These are phyloP conservation scores for Numida meleagris DNA, from an alignment of 2,113 vertebrate species.

Conservation along the genomic window DNA sequence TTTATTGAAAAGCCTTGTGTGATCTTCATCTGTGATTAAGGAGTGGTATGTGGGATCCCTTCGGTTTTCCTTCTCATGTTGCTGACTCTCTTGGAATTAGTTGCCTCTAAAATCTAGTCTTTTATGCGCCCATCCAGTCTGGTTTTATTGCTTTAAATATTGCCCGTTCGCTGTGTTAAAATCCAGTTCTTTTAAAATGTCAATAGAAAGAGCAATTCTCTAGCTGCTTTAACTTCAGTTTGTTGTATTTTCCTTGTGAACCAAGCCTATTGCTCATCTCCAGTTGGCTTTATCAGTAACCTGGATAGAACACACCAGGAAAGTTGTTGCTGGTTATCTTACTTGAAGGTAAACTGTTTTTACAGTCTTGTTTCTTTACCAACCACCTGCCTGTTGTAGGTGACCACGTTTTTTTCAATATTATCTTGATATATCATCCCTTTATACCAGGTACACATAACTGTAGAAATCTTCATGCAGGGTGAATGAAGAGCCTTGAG, in stretches of 20 bases:
- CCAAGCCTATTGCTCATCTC: not conserved
- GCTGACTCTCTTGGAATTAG: not conserved
- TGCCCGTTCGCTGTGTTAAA: not conserved
- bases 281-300: not conserved
- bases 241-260: not conserved
- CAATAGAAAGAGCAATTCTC: not conserved
- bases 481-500: not conserved
- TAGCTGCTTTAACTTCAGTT: not conserved
- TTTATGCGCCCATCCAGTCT: not conserved
- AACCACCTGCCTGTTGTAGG: not conserved
- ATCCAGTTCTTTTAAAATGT: not conserved
- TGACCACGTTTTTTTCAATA: not conserved
- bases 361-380: not conserved
- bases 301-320: not conserved
- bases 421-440: not conserved
- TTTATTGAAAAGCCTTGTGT: not conserved
- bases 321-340: not conserved
- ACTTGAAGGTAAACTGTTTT: not conserved
- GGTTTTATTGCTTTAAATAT: not conserved
- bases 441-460: not conserved
- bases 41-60: not conserved
- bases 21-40: not conserved
- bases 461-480: not conserved
- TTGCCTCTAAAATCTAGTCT: not conserved
- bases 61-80: not conserved